Evolutionary conservation across 2,113 vertebrate genomes (phyloP), one percentile per base, ranked within the genome.

Genomic region (Bagarius yarrelli): DNA sequence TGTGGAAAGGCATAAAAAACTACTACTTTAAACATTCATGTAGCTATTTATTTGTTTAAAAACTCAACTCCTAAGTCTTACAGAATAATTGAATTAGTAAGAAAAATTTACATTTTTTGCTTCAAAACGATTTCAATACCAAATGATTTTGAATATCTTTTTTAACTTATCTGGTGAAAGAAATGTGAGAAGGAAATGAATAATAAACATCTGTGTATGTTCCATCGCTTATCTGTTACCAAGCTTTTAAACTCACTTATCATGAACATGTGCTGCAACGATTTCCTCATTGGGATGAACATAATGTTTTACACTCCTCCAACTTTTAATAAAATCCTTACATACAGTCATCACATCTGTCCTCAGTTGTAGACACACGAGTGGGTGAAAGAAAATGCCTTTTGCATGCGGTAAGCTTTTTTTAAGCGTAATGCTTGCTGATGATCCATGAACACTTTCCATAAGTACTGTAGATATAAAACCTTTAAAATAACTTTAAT

Each of bases 161-260:
- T 60, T 50, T 19, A 80, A 72, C 27, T 81, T 73, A 72, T 74
- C 60, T 74, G 25, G 40, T 23, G 79, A 74, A 23, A 11, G 8
- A 57, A 27, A 70, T 61, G 57, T 47, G 44, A 64, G 57, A 21
- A 44, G 71, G 50, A 81, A 81, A 75, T 66, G 79, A 56, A 81
- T 75, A 81, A 59, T 75, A 53, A 75, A 40, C 66, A 32, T 75
- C 19, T 66, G 25, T 66, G 71, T 66, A 75, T 55, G 59, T 81
- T 55, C 34, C 32, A 56, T 50, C 21, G 70, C 71, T 66, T 81
- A 75, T 81, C 57, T 74, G 79, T 80, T 74, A 73, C 32, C 25
- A 80, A 67, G n/a, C 25, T 8, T n/a, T 34, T 61, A 72, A 79
- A 80, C 40, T 73, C 67, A 50, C 56, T 53, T 55, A 61, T 72